Base-by-base conservation (phyloP, 2,113 vertebrate genomes). In the Nerophis lumbriciformis region DNA sequence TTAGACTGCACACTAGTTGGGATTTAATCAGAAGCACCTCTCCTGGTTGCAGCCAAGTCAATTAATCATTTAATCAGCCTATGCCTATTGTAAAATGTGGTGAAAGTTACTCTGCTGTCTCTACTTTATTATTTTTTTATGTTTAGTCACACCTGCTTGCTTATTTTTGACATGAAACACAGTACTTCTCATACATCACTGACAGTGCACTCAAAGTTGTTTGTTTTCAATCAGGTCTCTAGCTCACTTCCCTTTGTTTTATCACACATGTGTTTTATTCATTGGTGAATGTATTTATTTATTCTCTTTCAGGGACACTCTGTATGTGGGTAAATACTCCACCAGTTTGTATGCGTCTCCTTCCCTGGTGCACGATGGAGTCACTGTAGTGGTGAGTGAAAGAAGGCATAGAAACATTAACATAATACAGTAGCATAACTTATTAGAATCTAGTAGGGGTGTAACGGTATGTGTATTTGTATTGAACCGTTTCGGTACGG, bases 251-350 rank as follows among this genome's bases (percentile, higher is more conserved):
- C 53, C 15, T 14, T 4, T 6, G 4, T 56, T 15, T n/a, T 39
- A 4, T 42, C 3, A 36, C 28, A 13, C 39, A 0, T n/a, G 6
- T 37, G n/a, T n/a, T n/a, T 55, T 16, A 53, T 6, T 11, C 9
- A 37, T 1, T 0, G 1, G 11, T 21, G 28, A 16, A 7, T 7
- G 1, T 44, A 1, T 44, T 6, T 48, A 48, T 4, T 8, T 58
- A 52, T 49, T 55, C 16, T 64, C 55, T 61, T 61, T 0, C 76
- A 99, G 97, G 89, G 92, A 95, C 8, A 99, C 97, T 6, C 83
- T 99, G 1, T 98, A 98, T 8, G 96, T 98, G 4, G 96, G 95
- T 44, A 97, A 94, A 77, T 96, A 98, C 66, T 99, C 95, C 9
- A 94, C 92, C 37, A 97, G 97, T 47, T 87, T 99, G 48, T 99